phyloP scores from a whole-genome alignment of 2,797 vertebrate species.

The Poecilia velifera region DNA sequence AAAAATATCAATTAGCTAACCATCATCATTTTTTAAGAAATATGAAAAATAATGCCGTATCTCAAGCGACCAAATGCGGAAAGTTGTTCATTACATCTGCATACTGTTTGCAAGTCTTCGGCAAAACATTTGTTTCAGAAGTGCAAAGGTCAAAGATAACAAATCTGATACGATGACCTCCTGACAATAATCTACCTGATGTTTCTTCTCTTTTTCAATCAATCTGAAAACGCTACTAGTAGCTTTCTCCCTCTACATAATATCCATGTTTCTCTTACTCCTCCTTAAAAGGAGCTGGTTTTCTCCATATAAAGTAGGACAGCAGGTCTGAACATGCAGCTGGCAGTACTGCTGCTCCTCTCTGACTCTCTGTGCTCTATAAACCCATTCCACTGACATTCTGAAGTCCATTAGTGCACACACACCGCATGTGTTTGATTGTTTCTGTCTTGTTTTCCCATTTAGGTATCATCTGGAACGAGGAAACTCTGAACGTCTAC shows the following conservation, averaged over 20 bases:
- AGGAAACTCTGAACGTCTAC: constrained; percentile 86
- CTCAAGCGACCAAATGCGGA: background rate
- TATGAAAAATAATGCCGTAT: background rate
- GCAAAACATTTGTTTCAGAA: background rate
- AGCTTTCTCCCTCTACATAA: background rate
- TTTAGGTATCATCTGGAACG: constrained; percentile 85
- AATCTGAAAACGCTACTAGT: background rate
- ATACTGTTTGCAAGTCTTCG: background rate
- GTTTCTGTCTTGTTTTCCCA: constrained; percentile 3
- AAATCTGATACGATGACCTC: background rate
- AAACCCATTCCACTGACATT: constrained; percentile 1
- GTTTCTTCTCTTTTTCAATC: no score
- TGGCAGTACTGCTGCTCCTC: background rate
- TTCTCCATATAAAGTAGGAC: constrained; percentile 4
- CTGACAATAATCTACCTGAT: background rate
- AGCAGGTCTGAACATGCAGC: constrained; percentile 57
- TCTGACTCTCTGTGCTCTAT: constrained; percentile 9
- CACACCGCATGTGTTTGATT: background rate
- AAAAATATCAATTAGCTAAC: no score
- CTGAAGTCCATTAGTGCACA: background rate
- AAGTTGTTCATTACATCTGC: background rate
- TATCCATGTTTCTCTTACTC: background rate
- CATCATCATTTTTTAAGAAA: background rate
- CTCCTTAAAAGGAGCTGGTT: background rate
- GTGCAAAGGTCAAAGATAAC: background rate